phyloP scores from a whole-genome alignment of 2,113 vertebrate species.

The Eubucco bourcierii region DNA sequence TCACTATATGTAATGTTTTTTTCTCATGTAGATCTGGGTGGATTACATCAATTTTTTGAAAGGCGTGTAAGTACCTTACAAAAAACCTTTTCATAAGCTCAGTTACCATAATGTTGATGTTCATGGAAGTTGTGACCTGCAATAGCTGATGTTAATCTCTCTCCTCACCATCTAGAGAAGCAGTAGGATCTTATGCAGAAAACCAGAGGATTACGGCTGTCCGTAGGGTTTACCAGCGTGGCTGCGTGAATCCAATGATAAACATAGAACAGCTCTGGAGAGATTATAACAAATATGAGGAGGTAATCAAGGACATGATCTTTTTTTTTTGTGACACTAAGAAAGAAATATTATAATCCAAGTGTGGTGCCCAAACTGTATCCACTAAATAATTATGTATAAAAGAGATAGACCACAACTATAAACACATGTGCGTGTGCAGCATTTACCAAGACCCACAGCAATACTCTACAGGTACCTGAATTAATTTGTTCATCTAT shows the following conservation, averaged over 20 bases:
- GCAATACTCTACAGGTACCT: background rate
- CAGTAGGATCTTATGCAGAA: conserved; percentile 97
- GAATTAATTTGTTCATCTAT: background rate
- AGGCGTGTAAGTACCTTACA: conserved; percentile 91
- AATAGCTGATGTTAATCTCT: conserved; percentile 55
- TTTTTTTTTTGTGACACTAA: background rate
- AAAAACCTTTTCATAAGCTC: background rate
- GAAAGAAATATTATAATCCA: background rate
- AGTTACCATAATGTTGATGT: conserved; percentile 25
- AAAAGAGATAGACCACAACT: background rate
- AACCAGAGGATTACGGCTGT: conserved; percentile 99
- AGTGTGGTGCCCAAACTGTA: background rate
- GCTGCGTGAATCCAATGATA: conserved; percentile 99
- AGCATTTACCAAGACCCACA: background rate
- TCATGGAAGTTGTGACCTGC: conserved; percentile 21
- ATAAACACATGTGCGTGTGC: accelerated
- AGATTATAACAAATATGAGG: conserved; percentile 99
- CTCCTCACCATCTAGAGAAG: conserved; percentile 82
- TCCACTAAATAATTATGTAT: background rate
- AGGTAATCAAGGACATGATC: conserved; percentile 77
- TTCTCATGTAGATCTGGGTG: conserved; percentile 93
- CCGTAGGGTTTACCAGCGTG: conserved; percentile 96
- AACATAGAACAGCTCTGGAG: conserved; percentile 99
- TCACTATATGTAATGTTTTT: conserved; percentile 59
- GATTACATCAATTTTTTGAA: conserved; percentile 99